phyloP scores from a whole-genome alignment of 2,888 invertebrate genomes.

The Sminthurides aquaticus region DNA sequence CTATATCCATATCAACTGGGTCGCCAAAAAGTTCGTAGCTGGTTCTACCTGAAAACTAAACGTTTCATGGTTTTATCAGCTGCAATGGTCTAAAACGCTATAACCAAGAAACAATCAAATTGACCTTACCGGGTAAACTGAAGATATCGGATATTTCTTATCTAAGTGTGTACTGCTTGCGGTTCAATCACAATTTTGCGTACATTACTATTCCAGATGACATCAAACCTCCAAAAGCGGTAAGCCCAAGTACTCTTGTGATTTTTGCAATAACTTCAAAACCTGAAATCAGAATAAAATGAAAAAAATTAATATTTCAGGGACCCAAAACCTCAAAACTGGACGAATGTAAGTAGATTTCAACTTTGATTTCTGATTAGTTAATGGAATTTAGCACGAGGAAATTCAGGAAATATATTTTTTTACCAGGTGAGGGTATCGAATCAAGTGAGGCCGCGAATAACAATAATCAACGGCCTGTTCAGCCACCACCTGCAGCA shows the following conservation, averaged over 20 bases:
- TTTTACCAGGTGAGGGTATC: slow-evolving; percentile 17
- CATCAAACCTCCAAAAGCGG: slow-evolving; percentile 20
- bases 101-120: slow-evolving; percentile 83
- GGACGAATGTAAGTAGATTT: slow-evolving; percentile 18
- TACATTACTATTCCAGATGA: slow-evolving; percentile 68
- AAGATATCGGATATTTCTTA: slow-evolving; percentile 86
- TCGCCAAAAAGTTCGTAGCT: not conserved
- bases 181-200: slow-evolving; percentile 81
- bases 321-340: slow-evolving; percentile 6
- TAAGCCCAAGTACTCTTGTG: slow-evolving; percentile 2
- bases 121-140: slow-evolving; percentile 72
- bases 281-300: too few species aligned
- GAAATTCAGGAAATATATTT: too few species aligned
- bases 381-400: too few species aligned
- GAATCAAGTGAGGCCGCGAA: slow-evolving; percentile 10
- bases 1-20: too few species aligned
- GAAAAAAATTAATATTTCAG: slow-evolving; percentile 4
- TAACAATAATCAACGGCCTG: not conserved
- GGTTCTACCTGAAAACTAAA: too few species aligned
- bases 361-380: not conserved
- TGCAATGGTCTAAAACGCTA: slow-evolving; percentile 71
- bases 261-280: too few species aligned
- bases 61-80: too few species aligned
- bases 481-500: slow-evolving; percentile 1
- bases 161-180: slow-evolving; percentile 86